Percentiles rank a stretch among this genome's conserved stretches.
phyloP scores from a whole-genome alignment of 2,113 vertebrate genomes.

The Anolis sagrei region DNA sequence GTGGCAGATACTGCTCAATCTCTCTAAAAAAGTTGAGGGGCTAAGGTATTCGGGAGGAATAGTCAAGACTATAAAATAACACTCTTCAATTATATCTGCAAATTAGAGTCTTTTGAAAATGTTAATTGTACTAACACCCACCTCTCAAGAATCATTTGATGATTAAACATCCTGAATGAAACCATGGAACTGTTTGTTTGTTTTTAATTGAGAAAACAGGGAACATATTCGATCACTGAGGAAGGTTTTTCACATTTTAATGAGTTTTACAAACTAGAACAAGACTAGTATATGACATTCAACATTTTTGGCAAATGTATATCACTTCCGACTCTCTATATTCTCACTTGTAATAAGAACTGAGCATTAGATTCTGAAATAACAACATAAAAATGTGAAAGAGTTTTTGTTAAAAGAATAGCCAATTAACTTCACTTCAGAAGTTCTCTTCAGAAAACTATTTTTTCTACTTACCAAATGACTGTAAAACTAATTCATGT shows the following conservation, averaged over 20 bases:
- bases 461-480: not conserved
- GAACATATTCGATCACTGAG: not conserved
- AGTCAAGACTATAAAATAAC: not conserved
- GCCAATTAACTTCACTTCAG: not conserved
- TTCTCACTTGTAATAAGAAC: not conserved
- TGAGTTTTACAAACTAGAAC: conserved; percentile 1
- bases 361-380: not conserved
- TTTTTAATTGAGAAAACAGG: not conserved
- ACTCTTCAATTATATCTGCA: not conserved
- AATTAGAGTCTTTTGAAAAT: not conserved
- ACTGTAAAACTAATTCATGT: not conserved
- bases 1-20: no score
- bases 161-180: not conserved
- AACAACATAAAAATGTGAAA: not conserved
- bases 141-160: not conserved
- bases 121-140: not conserved
- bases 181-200: not conserved
- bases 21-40: no score
- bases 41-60: no score
- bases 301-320: not conserved
- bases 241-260: not conserved
- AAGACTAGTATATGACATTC: not conserved
- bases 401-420: not conserved
- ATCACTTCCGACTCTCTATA: not conserved
- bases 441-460: not conserved